Conservation (phyloP, 2,113 vertebrate species). For the Heliornis fulica region DNA sequence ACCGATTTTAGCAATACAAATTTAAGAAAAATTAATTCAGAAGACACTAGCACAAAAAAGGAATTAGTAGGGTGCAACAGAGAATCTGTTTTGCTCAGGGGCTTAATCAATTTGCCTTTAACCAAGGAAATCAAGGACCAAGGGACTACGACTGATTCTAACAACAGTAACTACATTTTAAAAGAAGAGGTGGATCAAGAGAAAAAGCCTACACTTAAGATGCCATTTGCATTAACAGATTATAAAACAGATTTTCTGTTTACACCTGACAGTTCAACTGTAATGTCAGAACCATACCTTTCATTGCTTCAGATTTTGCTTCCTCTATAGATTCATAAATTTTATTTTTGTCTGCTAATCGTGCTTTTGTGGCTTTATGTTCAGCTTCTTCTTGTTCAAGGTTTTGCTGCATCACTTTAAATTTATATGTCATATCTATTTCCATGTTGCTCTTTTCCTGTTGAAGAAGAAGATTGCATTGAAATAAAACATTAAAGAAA, state of each 20-base stretch:
- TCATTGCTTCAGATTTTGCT: constrained; percentile 96
- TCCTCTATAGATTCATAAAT: constrained; percentile 97
- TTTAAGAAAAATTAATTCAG: background rate
- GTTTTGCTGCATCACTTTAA: constrained; percentile 94
- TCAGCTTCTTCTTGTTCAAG: constrained; percentile 93
- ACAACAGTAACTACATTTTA: background rate
- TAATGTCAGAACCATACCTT: constrained; percentile 77
- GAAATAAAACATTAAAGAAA: background rate
- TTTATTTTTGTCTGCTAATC: constrained; percentile 95
- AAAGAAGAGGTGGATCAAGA: background rate
- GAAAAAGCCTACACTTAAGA: background rate
- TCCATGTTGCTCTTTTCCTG: constrained; percentile 98
- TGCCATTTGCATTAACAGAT: background rate
- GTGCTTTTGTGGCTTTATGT: constrained; percentile 92
- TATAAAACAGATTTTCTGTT: background rate
- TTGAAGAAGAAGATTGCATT: background rate
- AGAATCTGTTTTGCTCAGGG: background rate
- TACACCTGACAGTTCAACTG: background rate
- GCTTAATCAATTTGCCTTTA: background rate
- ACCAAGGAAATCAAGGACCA: background rate
- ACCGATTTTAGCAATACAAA: background rate
- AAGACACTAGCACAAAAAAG: background rate
- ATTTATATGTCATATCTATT: constrained; percentile 97
- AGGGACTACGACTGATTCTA: background rate
- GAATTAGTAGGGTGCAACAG: background rate